A percentile compares a stretch with the other conserved stretches of the same genome.
These are phyloP conservation scores for Orthosia incerta DNA, from an alignment of 2,888 invertebrate genomes.

Conservation along the genomic window DNA sequence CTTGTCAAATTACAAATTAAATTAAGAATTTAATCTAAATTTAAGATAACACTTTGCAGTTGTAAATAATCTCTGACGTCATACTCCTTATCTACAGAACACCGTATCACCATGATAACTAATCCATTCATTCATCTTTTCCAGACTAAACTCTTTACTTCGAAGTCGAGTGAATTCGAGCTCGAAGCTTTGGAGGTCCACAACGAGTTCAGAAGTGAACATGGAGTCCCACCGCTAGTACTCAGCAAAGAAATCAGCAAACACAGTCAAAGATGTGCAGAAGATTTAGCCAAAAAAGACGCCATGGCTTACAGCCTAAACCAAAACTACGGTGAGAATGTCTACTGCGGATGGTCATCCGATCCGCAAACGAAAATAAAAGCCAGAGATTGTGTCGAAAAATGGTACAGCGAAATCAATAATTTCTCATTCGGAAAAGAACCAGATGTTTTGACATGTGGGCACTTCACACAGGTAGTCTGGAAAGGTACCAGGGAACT, in stretches of 20 bases:
- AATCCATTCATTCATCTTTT: constrained; percentile 66
- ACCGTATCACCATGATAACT: constrained; percentile 27
- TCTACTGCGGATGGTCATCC: constrained; percentile 93
- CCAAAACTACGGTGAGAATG: constrained; percentile 93
- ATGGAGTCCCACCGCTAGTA: constrained; percentile 86
- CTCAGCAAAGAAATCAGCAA: constrained; percentile 92
- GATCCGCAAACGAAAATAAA: constrained; percentile 92
- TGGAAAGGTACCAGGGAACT: constrained; percentile 94
- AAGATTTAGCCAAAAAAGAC: constrained; percentile 92
- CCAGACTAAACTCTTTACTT: constrained; percentile 86
- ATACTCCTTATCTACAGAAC: constrained; percentile 25
- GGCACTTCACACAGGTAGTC: constrained; percentile 95
- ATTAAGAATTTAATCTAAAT: constrained; percentile 26
- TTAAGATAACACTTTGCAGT: constrained; percentile 26
- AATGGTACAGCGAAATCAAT: constrained; percentile 95
- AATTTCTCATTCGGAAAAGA: constrained; percentile 93
- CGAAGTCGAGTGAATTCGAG: constrained; percentile 84
- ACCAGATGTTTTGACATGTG: constrained; percentile 92
- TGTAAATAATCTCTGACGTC: constrained; percentile 39
- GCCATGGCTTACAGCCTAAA: constrained; percentile 92
- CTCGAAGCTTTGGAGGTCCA: constrained; percentile 85
- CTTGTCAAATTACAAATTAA: not conserved
- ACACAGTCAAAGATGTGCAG: constrained; percentile 93
- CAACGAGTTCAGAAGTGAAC: constrained; percentile 86
- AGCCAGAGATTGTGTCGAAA: constrained; percentile 93